Conservation (phyloP, 2,113 vertebrate species). For the Dipodomys ordii region DNA sequence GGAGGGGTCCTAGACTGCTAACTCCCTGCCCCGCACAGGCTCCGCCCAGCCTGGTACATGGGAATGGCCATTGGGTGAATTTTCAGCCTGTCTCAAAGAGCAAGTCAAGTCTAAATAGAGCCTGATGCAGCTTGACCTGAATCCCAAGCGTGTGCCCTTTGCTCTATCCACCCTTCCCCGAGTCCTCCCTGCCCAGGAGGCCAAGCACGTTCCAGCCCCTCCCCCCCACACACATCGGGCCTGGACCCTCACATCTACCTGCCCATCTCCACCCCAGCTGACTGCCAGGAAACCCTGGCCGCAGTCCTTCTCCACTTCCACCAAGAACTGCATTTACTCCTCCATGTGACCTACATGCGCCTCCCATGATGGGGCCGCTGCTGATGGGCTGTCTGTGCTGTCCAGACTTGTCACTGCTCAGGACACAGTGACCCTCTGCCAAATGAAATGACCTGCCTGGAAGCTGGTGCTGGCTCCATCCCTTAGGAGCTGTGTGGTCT, state of each 20-base stretch:
- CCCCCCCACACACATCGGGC: too few species aligned
- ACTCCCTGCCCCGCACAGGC: rapidly evolving
- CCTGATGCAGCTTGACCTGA: neutral
- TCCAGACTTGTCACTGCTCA: neutral
- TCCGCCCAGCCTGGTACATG: rapidly evolving
- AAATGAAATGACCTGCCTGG: neutral
- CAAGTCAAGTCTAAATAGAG: neutral
- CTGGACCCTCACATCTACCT: too few species aligned
- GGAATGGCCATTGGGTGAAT: too few species aligned
- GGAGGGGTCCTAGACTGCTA: too few species aligned
- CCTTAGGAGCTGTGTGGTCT: neutral
- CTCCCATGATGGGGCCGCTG: too few species aligned
- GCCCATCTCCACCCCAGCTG: neutral
- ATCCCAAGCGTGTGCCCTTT: neutral
- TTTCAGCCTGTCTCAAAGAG: neutral
- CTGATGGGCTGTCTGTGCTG: rapidly evolving
- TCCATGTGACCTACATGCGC: neutral
- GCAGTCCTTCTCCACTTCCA: neutral
- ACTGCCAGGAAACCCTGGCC: neutral
- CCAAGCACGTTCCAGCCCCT: rapidly evolving
- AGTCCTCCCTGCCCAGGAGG: neutral
- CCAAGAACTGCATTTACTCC: neutral
- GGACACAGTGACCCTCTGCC: neutral
- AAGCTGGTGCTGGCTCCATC: neutral
- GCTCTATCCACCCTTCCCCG: rapidly evolving